These are phyloP conservation scores for Poeciliopsis paucimaculata DNA, from an alignment of 2,797 vertebrate genomes.

Conservation along the genomic window DNA sequence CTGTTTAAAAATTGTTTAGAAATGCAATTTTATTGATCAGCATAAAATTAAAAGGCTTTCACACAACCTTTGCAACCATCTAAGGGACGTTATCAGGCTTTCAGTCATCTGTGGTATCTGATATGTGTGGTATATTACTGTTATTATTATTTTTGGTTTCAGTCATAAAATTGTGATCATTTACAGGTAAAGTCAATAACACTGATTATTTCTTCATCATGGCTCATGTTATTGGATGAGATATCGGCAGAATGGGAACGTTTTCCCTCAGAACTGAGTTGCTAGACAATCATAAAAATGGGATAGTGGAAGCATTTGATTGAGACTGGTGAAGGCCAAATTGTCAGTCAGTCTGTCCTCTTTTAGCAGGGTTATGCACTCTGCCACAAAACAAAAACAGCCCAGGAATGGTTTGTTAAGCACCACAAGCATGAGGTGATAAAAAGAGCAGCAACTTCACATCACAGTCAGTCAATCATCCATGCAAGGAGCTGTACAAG, in stretches of 20 bases:
- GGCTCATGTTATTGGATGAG: background rate
- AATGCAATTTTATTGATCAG: background rate
- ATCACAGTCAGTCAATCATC: background rate
- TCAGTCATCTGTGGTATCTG: background rate
- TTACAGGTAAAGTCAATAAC: background rate
- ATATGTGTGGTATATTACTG: background rate
- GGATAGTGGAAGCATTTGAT: background rate
- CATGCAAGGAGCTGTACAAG: background rate
- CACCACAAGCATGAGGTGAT: background rate
- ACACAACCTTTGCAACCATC: background rate
- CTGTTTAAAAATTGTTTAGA: background rate
- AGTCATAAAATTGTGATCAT: background rate
- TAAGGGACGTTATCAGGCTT: background rate
- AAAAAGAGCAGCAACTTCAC: background rate
- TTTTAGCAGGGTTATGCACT: background rate
- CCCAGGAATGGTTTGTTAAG: background rate
- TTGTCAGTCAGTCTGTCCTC: background rate
- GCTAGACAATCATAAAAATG: background rate
- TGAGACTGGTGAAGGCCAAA: background rate
- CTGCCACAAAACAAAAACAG: background rate
- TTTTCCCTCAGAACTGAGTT: background rate
- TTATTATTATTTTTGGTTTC: background rate
- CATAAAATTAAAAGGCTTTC: background rate
- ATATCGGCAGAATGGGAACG: background rate
- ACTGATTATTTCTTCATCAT: background rate